Percentiles rank a stretch among this genome's conserved stretches.
Evolutionary conservation across 2,113 vertebrate species (phyloP).

Genomic region (Zootoca vivipara): DNA sequence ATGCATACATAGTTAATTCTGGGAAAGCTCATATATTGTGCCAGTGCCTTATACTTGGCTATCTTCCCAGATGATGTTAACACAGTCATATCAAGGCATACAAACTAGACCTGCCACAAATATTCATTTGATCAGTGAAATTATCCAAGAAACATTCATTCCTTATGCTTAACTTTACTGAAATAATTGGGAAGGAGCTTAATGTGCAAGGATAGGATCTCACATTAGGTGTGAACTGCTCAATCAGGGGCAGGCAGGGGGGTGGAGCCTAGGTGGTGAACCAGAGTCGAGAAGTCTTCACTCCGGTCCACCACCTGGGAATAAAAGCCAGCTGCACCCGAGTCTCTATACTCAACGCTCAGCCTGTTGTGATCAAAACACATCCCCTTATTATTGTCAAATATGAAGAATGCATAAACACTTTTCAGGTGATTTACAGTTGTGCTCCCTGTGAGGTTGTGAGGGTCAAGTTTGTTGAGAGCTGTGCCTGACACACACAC

Average conservation of each 20-base stretch:
- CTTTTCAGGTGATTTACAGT: no score
- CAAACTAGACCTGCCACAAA: no score
- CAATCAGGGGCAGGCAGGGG: no score
- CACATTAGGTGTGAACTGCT: not conserved
- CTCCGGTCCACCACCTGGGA: no score
- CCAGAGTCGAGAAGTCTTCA: no score
- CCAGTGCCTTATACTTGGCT: not conserved
- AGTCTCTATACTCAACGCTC: not conserved
- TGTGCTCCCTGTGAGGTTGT: no score
- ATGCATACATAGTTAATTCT: not conserved
- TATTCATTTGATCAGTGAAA: not conserved
- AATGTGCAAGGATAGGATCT: not conserved
- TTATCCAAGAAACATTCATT: not conserved
- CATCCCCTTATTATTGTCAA: not conserved
- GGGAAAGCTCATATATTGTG: not conserved
- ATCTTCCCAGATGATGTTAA: not conserved
- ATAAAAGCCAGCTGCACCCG: no score
- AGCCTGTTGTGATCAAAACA: not conserved
- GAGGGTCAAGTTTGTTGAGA: no score
- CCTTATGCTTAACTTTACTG: not conserved
- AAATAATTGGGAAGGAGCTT: not conserved
- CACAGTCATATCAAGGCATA: not conserved
- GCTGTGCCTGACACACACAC: no score
- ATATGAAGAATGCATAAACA: not conserved
- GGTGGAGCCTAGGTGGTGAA: no score